These are phyloP conservation scores for Engystomops pustulosus DNA, from an alignment of 2,113 vertebrate genomes.

Conservation along the genomic window DNA sequence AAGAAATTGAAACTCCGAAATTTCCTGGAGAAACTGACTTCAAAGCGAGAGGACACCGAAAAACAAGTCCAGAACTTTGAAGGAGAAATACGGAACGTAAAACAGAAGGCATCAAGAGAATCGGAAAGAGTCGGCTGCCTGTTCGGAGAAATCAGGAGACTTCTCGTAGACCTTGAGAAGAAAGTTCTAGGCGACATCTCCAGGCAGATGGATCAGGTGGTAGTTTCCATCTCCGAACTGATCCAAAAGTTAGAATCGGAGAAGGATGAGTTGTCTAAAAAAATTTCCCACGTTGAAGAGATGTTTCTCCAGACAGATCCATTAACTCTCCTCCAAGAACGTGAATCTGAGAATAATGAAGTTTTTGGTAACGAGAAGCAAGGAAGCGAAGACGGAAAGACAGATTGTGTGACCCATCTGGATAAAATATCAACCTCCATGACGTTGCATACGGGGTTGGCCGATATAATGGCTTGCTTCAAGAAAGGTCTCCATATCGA, in stretches of 20 bases:
- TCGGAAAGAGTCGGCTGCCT: background rate
- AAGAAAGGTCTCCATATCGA: background rate
- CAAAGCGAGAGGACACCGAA: background rate
- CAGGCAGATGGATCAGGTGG: background rate
- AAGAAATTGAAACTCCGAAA: background rate
- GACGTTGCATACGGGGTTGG: background rate
- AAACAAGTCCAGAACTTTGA: background rate
- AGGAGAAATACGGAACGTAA: background rate
- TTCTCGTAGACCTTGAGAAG: background rate
- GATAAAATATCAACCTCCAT: background rate
- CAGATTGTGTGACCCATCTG: background rate
- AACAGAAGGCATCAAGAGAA: background rate
- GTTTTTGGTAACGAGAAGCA: background rate
- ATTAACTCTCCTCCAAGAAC: background rate
- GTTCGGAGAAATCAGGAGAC: background rate
- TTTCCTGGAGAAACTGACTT: background rate
- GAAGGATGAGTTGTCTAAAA: conserved; percentile 5
- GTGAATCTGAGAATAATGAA: background rate
- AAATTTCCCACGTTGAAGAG: conserved; percentile 27
- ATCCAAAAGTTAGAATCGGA: background rate
- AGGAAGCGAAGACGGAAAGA: background rate
- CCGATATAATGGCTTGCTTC: background rate
- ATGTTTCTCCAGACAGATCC: background rate
- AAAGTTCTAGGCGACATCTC: conserved; percentile 4
- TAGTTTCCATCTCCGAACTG: background rate